A percentile compares a stretch with the other conserved stretches of the same genome.
Conservation (phyloP, 2,797 vertebrate genomes). For the Sebastes minor region DNA sequence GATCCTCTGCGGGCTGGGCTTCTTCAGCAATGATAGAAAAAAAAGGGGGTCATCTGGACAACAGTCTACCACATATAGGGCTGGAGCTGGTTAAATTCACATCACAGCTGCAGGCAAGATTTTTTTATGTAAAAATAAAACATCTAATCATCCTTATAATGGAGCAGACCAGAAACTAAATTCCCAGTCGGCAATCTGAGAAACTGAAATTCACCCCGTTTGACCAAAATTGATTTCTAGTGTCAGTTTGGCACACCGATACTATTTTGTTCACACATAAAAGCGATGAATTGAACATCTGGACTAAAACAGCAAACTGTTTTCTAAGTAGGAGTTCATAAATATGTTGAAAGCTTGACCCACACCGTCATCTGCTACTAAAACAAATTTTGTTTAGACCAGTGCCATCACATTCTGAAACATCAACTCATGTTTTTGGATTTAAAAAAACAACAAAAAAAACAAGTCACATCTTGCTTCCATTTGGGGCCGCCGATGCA, state of each 20-base stretch:
- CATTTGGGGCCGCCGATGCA: not conserved
- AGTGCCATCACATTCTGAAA: not conserved
- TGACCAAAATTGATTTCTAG: not conserved
- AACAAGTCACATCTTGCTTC: not conserved
- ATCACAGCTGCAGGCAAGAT: conserved; percentile 38
- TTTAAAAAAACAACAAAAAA: not conserved
- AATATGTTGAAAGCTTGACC: not conserved
- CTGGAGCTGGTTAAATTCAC: conserved; percentile 56
- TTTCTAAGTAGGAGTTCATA: not conserved
- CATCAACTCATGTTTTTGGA: not conserved
- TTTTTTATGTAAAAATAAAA: conserved; percentile 22
- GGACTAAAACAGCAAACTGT: not conserved
- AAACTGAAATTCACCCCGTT: not conserved
- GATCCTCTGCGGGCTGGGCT: conserved; percentile 70
- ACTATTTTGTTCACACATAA: not conserved
- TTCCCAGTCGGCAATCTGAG: not conserved
- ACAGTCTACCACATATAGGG: conserved; percentile 47
- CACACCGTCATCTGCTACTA: not conserved
- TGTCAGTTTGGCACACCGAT: not conserved
- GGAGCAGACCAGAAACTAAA: not conserved
- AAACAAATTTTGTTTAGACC: not conserved
- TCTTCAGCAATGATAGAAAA: conserved; percentile 44
- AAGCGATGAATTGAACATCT: not conserved
- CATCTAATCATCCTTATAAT: conserved; percentile 25
- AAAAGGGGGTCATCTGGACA: conserved; percentile 68